Evolutionary conservation across 2,797 vertebrate genomes (phyloP).

Genomic region (Cynodonichthys magdalenae): DNA sequence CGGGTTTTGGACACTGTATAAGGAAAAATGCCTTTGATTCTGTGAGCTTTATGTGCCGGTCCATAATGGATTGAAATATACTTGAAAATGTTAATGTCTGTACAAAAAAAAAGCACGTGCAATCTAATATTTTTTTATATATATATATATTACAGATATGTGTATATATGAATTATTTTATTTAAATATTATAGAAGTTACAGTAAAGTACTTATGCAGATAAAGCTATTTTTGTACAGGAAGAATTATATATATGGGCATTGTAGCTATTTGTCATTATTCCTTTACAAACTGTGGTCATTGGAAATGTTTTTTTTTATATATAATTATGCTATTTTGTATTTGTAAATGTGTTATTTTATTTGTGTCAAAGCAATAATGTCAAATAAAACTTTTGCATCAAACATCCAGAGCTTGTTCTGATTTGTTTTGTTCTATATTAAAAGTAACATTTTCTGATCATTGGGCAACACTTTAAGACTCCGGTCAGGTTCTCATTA

Average conservation of each 20-base stretch:
- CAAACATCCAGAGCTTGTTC: conserved; percentile 61
- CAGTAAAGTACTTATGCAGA: conserved; percentile 82
- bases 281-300: conserved; percentile 79
- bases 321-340: conserved; percentile 74
- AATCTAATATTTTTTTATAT: conserved; percentile 81
- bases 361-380: conserved; percentile 77
- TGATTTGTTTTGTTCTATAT: conserved; percentile 59
- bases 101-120: conserved; percentile 79
- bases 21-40: conserved; percentile 78
- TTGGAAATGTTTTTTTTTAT: conserved; percentile 66
- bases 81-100: conserved; percentile 84
- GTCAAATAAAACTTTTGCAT: conserved; percentile 84
- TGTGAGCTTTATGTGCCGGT: conserved; percentile 76
- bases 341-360: conserved; percentile 83
- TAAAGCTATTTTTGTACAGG: conserved; percentile 86
- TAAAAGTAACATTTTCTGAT: conserved; percentile 59
- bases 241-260: conserved; percentile 83
- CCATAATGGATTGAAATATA: conserved; percentile 82
- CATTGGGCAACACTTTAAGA: conserved; percentile 54
- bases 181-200: conserved; percentile 84
- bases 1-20: conserved; percentile 83
- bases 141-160: conserved; percentile 65
- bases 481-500: conserved; percentile 75
- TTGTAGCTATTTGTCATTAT: conserved; percentile 82
- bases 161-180: conserved; percentile 83